Conservation (phyloP, 2,113 vertebrate genomes). For the Rattus rattus region DNA sequence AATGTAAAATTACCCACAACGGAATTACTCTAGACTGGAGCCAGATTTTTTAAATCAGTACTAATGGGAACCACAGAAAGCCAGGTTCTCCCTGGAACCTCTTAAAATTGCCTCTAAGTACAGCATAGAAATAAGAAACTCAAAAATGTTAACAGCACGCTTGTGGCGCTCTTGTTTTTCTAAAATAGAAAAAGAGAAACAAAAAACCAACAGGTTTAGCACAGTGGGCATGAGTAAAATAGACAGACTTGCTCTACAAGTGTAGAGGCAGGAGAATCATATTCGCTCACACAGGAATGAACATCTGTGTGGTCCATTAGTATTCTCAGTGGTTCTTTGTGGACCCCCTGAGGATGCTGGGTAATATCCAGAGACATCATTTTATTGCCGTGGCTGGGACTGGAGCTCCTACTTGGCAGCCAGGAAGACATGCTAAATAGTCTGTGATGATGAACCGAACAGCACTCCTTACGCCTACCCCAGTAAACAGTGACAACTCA, state of each 20-base stretch:
- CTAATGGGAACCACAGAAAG: slow-evolving; percentile 8
- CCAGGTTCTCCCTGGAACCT: neutral
- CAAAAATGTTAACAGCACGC: neutral
- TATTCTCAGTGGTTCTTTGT: neutral
- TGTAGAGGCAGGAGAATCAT: neutral
- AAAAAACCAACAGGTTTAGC: neutral
- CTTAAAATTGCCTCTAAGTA: neutral
- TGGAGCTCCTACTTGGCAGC: neutral
- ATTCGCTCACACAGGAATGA: too few species aligned
- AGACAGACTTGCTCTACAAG: neutral
- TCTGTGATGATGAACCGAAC: neutral
- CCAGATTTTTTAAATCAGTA: neutral
- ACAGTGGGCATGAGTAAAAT: neutral
- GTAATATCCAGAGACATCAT: neutral
- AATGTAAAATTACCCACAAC: neutral
- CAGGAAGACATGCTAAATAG: neutral
- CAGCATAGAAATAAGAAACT: neutral
- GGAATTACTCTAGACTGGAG: neutral
- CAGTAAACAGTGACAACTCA: neutral
- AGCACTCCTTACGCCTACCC: neutral
- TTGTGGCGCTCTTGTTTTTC: neutral
- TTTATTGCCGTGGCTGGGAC: neutral
- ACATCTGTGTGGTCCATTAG: neutral
- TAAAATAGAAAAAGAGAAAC: neutral
- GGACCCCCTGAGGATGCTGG: neutral